phyloP scores from a whole-genome alignment of 2,113 vertebrate species.

The Chlamydotis undulata region DNA sequence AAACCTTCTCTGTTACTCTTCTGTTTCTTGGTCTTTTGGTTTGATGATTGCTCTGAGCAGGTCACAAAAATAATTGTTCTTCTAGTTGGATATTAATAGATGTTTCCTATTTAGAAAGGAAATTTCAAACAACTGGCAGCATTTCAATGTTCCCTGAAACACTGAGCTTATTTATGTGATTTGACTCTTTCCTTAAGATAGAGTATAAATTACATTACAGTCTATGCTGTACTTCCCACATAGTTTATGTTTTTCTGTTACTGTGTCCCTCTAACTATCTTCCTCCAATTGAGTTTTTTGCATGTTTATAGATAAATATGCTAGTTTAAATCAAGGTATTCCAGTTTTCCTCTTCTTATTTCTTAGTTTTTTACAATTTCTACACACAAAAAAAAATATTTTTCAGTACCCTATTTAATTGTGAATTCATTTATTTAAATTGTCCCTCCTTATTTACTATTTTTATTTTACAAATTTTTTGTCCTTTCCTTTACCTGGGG shows the following conservation, averaged over 20 bases:
- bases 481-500: not conserved
- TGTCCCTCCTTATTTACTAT: not conserved
- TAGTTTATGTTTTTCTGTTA: not conserved
- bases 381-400: not conserved
- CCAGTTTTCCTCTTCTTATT: not conserved
- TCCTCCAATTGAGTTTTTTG: not conserved
- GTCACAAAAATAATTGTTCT: not conserved
- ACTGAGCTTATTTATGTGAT: not conserved
- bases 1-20: not conserved
- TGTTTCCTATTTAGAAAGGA: not conserved
- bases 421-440: not conserved
- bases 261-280: not conserved
- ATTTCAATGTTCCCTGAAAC: not conserved
- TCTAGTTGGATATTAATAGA: not conserved
- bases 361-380: not conserved
- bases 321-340: not conserved
- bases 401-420: not conserved
- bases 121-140: not conserved
- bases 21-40: not conserved
- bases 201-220: not conserved
- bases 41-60: not conserved
- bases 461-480: not conserved
- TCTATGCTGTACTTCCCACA: not conserved
- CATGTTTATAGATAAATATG: not conserved
- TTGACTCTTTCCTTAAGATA: not conserved